These are phyloP conservation scores for Myopa tessellatipennis DNA, from an alignment of 2,888 invertebrate genomes.

Conservation along the genomic window DNA sequence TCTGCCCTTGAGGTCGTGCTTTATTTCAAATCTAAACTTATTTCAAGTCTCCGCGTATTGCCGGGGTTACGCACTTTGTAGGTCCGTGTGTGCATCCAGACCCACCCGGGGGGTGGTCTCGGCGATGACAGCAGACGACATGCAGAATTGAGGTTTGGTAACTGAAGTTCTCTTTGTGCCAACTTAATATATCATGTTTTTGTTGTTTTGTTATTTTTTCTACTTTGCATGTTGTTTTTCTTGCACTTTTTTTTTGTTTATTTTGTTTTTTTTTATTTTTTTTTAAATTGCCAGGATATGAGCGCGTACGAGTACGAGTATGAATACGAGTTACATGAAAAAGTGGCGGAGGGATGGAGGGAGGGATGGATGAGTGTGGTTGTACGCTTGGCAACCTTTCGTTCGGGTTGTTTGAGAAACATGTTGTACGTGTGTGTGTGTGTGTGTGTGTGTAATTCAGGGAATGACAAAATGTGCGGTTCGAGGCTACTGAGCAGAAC, in stretches of 20 bases:
- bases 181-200: conserved; percentile 6
- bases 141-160: background rate
- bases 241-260: background rate
- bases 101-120: too few species aligned
- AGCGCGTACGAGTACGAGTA: background rate
- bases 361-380: conserved; percentile 14
- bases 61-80: too few species aligned
- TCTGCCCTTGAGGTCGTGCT: too few species aligned
- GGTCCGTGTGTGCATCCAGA: too few species aligned
- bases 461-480: conserved; percentile 22
- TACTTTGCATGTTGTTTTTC: too few species aligned
- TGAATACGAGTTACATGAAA: background rate
- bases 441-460: background rate
- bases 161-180: background rate
- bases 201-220: too few species aligned
- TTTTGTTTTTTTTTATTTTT: background rate
- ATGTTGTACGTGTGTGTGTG: background rate
- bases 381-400: conserved; percentile 20
- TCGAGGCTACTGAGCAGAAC: conserved; percentile 14
- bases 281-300: conserved; percentile 8
- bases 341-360: background rate
- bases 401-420: conserved; percentile 36
- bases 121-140: conserved; percentile 2
- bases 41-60: too few species aligned
- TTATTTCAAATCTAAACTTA: too few species aligned